Evolutionary conservation across 2,113 vertebrate genomes (phyloP).

Genomic region (Eurypyga helias): DNA sequence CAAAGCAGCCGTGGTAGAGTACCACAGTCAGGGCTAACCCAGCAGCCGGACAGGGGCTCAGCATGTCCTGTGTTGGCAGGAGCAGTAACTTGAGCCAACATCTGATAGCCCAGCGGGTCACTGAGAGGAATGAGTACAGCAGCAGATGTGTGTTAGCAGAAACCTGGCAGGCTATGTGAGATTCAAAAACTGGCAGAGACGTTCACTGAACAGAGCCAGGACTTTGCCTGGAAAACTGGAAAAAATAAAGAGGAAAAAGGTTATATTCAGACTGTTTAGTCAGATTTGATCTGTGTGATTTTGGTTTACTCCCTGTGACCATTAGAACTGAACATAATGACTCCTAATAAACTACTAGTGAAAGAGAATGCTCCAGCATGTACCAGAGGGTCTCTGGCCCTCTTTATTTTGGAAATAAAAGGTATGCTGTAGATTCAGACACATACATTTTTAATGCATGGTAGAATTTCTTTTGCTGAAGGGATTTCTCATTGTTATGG

Average conservation of each 20-base stretch:
- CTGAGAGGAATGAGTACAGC: not conserved
- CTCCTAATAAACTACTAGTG: not conserved
- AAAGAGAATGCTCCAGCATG: not conserved
- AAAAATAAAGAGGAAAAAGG: not conserved
- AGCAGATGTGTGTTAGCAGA: conserved; percentile 36
- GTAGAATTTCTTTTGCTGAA: not conserved
- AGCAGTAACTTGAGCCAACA: not conserved
- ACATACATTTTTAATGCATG: not conserved
- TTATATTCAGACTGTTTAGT: not conserved
- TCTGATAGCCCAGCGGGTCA: conserved; percentile 31
- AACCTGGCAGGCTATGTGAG: not conserved
- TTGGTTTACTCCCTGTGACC: not conserved
- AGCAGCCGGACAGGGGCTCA: not conserved
- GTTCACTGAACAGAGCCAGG: not conserved
- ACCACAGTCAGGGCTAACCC: not conserved
- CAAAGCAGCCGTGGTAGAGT: not conserved
- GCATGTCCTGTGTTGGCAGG: not conserved
- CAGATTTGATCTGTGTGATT: not conserved
- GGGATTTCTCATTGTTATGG: not conserved
- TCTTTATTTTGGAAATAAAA: not conserved
- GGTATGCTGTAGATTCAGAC: not conserved
- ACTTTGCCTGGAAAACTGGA: not conserved
- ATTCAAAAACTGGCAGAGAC: not conserved
- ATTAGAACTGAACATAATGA: not conserved
- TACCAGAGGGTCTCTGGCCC: not conserved